A percentile compares a stretch with the other conserved stretches of the same genome.
phyloP scores from a whole-genome alignment of 2,888 invertebrate genomes.

The Anthophora plumipes region DNA sequence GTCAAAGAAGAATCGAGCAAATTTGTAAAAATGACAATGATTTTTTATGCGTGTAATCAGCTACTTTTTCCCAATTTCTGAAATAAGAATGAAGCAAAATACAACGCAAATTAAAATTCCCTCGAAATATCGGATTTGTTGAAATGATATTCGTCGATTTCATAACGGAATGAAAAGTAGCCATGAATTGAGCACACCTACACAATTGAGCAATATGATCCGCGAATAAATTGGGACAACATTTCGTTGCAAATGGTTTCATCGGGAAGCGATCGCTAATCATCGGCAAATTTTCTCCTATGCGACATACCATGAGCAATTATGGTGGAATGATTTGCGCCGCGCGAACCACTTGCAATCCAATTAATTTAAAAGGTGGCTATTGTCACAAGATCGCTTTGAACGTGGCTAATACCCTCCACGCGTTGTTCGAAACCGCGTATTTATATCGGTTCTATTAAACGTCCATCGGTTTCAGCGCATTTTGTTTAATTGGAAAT shows the following conservation, averaged over 20 bases:
- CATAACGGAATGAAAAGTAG: no score
- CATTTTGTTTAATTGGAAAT: conserved; percentile 48
- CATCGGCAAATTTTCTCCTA: not conserved
- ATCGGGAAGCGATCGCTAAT: not conserved
- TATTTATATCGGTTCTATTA: conserved; percentile 43
- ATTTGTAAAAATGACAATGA: no score
- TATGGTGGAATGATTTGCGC: conserved; percentile 3
- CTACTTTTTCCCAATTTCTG: no score
- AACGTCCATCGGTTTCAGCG: conserved; percentile 9
- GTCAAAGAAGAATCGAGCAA: no score
- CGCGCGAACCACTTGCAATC: conserved; percentile 10
- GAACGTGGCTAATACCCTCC: not conserved
- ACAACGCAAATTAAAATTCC: not conserved
- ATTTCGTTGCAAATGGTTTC: not conserved
- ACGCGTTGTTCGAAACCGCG: not conserved
- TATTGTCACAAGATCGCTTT: conserved; percentile 38
- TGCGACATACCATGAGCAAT: conserved; percentile 3
- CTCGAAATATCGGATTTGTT: no score
- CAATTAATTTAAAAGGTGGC: conserved; percentile 54
- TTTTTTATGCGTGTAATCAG: no score
- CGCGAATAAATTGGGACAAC: not conserved
- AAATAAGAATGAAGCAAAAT: no score
- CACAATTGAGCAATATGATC: not conserved
- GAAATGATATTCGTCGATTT: no score
- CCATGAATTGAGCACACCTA: no score